Evolutionary conservation across 2,888 invertebrate genomes (phyloP), one percentile per base, ranked within the genome.

Genomic region (Latrodectus hesperus): DNA sequence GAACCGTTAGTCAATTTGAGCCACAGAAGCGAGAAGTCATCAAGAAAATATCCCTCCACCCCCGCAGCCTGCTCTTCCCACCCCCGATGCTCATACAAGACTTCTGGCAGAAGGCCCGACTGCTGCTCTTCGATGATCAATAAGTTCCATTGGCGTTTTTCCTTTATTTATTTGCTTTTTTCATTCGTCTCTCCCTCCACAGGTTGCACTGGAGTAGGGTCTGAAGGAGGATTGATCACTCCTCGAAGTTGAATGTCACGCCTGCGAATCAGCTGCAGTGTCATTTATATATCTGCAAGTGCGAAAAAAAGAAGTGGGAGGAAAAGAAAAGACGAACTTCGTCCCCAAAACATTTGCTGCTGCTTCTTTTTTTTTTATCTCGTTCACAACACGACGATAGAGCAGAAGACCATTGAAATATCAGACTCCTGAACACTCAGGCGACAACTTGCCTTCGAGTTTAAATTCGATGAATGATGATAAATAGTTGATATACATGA

Each of bases 391-490:
- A 55, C 22, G 52, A 67, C 52, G 65, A 51, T 60, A 53, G 80
- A 26, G 71, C 70, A 51, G 51, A 68, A 38, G 38, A 38, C 4
- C 52, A 71, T 60, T 51, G 75, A 70, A 80, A 80, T 86, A 68
- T 72, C 75, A 76, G 79, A 74, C 75, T 76, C 65, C 9, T 65
- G 75, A 76, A 75, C 75, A 86, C 80, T 76, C 71, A 71, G 73
- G 72, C 22, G 85, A 86, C 80, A 80, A 86, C 85, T 80, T 53
- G 80, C 52, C 80, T 76, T 72, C 65, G 64, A 78, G 73, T 70
- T 84, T 76, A 86, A 86, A 86, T 80, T 86, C 85, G 85, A 86
- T 86, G 80, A 86, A 86, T 86, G 80, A 86, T 80, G 80, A 86
- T 86, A 86, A 85, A 86, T 76, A 80, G 53, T 60, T 71, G 11